Evolutionary conservation across 2,797 vertebrate species (phyloP), one percentile per base, ranked within the genome.

Genomic region (Trachurus trachurus): DNA sequence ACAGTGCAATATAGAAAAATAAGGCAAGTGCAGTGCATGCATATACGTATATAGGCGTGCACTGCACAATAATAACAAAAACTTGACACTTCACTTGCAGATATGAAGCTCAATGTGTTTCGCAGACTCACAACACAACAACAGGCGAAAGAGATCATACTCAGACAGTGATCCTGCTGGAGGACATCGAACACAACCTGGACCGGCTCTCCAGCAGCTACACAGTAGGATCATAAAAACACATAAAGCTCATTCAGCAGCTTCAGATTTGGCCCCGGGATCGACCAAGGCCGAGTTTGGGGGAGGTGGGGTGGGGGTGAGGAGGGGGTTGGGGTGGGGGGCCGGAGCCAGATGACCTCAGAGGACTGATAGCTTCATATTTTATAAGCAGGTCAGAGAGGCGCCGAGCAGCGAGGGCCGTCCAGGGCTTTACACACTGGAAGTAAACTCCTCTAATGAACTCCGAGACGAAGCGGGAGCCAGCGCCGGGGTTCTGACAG

Each of bases 211-310:
- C 29, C 42, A 57, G 58, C 2, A 50, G 64, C 71, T 6, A 12
- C 15, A 40, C 57, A 40, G 34, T 4, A 37, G 17, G 31, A 66
- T 34, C 22, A 31, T 60, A 69, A 75, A 67, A 67, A 70, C 42
- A 22, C 47, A 31, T 29, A 59, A 74, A 31, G 56, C 54, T 12
- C 2, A 26, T 58, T 72, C 44, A 66, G 37, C 50, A 62, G 42
- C 26, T 37, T 73, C 53, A 59, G 47, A 45, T 74, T 62, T 58
- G 53, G 10, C 39, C 37, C 0, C 22, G 2, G 21, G 39, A 74
- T 29, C 8, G 58, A 62, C 59, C 34, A 37, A 34, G 31, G 31
- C 31, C 5, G 31, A 6, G 31, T 5, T 34, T 5, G 31, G 31
- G 26, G 26, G 26, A 26, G 26, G 26, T 26, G 26, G 26, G n/a